Evolutionary conservation across 2,888 invertebrate genomes (phyloP).

Genomic region (Drosophila quasianomalipes): DNA sequence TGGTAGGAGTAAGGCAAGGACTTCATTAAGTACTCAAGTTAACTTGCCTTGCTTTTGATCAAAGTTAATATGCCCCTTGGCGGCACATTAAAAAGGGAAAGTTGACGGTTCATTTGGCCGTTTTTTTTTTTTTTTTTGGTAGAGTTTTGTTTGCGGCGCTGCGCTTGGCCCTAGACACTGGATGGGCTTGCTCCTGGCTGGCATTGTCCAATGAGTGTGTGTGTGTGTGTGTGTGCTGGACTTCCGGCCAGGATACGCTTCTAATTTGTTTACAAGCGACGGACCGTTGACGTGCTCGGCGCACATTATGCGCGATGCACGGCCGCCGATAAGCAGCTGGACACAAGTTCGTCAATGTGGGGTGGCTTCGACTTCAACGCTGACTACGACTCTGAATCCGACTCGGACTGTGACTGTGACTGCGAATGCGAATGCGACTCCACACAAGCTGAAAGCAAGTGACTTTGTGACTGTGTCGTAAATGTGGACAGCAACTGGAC

Average conservation of each 20-base stretch:
- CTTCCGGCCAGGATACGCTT: conserved; percentile 79
- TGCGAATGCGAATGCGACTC: not conserved
- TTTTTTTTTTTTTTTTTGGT: conserved; percentile 10
- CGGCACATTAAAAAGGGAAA: conserved; percentile 59
- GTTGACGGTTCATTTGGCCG: conserved; percentile 45
- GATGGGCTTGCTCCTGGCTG: conserved; percentile 20
- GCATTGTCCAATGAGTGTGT: conserved; percentile 15
- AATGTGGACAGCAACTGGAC: conserved; percentile 18
- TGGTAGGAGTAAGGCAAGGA: not conserved
- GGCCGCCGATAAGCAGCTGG: conserved; percentile 69
- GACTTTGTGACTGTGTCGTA: conserved; percentile 47
- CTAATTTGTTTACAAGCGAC: conserved; percentile 76
- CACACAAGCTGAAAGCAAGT: conserved; percentile 15
- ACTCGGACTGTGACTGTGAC: not conserved
- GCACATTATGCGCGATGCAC: conserved; percentile 76
- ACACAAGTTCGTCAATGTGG: conserved; percentile 33
- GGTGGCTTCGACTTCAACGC: not conserved
- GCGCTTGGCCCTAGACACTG: conserved; percentile 25
- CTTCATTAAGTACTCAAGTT: not conserved
- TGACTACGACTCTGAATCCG: not conserved
- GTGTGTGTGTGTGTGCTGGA: conserved; percentile 38
- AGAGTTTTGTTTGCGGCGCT: conserved; percentile 60
- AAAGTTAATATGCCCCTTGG: conserved; percentile 22
- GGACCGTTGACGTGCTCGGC: conserved; percentile 63
- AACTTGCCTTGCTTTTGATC: not conserved